Evolutionary conservation across 2,113 vertebrate species (phyloP).

Genomic region (Sceloporus undulatus): DNA sequence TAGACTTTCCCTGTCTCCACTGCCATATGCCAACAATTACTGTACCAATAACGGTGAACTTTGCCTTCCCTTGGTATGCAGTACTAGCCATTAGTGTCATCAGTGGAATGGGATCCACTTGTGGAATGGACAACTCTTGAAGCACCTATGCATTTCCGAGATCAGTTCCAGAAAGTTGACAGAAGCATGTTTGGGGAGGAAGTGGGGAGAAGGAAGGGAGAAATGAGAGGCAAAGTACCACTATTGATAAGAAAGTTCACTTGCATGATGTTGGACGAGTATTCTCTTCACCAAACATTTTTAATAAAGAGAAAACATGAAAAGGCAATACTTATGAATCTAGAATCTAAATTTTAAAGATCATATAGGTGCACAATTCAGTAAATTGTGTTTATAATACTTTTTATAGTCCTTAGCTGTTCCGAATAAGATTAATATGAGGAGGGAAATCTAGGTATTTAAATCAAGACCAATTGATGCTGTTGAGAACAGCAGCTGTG

Average conservation of each 20-base stretch:
- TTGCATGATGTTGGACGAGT: neutral
- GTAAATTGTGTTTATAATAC: slow-evolving; percentile 56
- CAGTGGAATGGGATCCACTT: neutral
- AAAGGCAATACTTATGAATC: neutral
- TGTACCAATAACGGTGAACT: neutral
- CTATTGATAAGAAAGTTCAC: neutral
- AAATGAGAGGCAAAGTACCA: neutral
- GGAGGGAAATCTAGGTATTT: slow-evolving; percentile 61
- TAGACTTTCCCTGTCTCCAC: neutral
- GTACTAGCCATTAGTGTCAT: neutral
- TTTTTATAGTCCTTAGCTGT: slow-evolving; percentile 44
- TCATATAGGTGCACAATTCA: slow-evolving; percentile 10
- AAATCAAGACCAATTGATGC: slow-evolving; percentile 64
- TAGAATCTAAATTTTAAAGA: slow-evolving; percentile 2
- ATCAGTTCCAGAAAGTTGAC: neutral
- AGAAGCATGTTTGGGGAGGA: neutral
- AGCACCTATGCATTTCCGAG: neutral
- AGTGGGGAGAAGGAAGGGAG: rapidly evolving
- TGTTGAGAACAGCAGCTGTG: slow-evolving; percentile 60
- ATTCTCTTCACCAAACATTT: neutral
- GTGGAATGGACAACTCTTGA: neutral
- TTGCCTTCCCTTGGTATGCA: neutral
- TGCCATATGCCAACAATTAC: neutral
- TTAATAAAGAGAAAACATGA: neutral
- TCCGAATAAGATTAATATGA: slow-evolving; percentile 52